Evolutionary conservation across 2,888 invertebrate species (phyloP), one percentile per base, ranked within the genome.

Genomic region (Pachymerium ferrugineum): DNA sequence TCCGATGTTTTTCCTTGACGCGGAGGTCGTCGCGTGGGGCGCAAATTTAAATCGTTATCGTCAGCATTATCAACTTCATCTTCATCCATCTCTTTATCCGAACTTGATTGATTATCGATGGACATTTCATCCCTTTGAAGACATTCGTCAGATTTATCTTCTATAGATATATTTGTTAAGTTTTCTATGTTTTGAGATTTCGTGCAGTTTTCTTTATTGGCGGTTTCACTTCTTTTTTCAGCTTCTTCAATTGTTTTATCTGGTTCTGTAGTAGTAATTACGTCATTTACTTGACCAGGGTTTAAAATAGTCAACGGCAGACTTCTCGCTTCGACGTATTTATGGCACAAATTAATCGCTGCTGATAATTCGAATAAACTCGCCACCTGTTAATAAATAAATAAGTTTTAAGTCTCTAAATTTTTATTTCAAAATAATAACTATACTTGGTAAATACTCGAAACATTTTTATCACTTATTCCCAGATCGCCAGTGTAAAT

Each of bases 291-390:
- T 68, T 68, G 25, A 1, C 4, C 2, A 5, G 30, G 1, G 29
- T 12, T 68, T 1, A 8, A 10, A 12, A 70, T 25, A 3, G 70
- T 31, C 6, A 25, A 19, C 29, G 70, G n/a, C 0, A 70, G 8
- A 19, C 31, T 70, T 1, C 31, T 29, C 10, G 28, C 38, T n/a
- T 72, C 72, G 8, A 22, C 42, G 25, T 42, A 72, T 28, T 72
- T 72, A 12, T 72, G 38, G 72, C 72, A 72, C 28, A 72, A 19
- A 25, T 35, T 42, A 25, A 47, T 25, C 5, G 72, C 72, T 22
- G 38, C 38, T 47, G 72, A 47, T 47, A 72, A 72, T 47, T 72
- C 42, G 22, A 72, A 72, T 14, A 72, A 47, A 72, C 25, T 16
- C 38, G 72, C 38, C n/a, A 72, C 72, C 72, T 72, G 47, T 42